phyloP scores from a whole-genome alignment of 2,797 vertebrate genomes.

The Enteromius paludinosus region DNA sequence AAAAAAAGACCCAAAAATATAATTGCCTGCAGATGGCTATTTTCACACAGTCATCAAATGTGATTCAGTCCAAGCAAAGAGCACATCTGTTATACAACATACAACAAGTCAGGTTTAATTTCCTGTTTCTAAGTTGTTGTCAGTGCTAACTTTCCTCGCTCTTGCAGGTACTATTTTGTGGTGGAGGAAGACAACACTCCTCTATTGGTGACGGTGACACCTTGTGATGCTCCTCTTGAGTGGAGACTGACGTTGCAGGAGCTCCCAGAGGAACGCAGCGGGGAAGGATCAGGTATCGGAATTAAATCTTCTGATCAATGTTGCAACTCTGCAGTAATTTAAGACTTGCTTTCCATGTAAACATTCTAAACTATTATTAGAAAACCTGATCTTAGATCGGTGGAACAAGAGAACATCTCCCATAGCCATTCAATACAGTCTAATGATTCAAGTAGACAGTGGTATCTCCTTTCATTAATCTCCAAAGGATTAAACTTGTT shows the following conservation, averaged over 20 bases:
- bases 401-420: slow-evolving; percentile 12
- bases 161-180: slow-evolving; percentile 93
- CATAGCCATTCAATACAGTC: slow-evolving; percentile 34
- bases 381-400: slow-evolving; percentile 5
- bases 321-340: slow-evolving; percentile 68
- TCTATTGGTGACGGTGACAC: slow-evolving; percentile 93
- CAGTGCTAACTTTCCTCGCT: slow-evolving; percentile 44
- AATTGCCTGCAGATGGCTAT: slow-evolving; percentile 23
- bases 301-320: slow-evolving; percentile 61
- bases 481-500: slow-evolving; percentile 47
- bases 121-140: not conserved
- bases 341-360: slow-evolving; percentile 45
- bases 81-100: slow-evolving; percentile 39
- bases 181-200: slow-evolving; percentile 99
- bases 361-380: slow-evolving; percentile 32
- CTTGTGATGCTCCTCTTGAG: slow-evolving; percentile 94
- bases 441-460: slow-evolving; percentile 43
- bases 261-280: slow-evolving; percentile 92
- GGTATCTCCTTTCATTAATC: slow-evolving; percentile 40
- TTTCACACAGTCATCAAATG: slow-evolving; percentile 31
- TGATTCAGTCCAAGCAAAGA: not conserved
- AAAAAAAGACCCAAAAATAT: slow-evolving; percentile 16
- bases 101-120: slow-evolving; percentile 7
- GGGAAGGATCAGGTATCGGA: slow-evolving; percentile 85
- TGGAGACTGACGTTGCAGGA: slow-evolving; percentile 97